Evolutionary conservation across 2,113 vertebrate genomes (phyloP), one percentile per base, ranked within the genome.

Genomic region (Ramphastos sulfuratus): DNA sequence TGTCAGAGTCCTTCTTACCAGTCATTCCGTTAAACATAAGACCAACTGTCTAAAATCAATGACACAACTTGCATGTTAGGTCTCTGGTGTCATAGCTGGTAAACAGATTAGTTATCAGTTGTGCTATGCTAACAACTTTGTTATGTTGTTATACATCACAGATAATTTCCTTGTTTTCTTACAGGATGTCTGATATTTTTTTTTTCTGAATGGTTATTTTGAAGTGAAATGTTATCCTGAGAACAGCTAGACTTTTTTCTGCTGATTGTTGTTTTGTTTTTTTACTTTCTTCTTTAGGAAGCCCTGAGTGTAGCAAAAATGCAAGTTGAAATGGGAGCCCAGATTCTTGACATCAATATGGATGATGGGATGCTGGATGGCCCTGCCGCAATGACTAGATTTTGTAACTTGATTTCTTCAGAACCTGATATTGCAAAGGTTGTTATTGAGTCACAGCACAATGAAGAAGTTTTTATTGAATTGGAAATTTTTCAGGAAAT

Each of bases 311-410:
- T 99, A 30, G 99, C 99, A 58, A 99, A 99, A 95, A 55, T 96
- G 17, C 99, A 99, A 97, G 99, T 99, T 93, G 99, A 99, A 92
- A 99, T 99, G 98, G 99, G 99, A 30, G 99, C 99, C 55, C 99
- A 99, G 96, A 92, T 99, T 79, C 95, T 99, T 94, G 99, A 99
- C 80, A 98, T 99, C 89, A 99, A 99, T 97, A 99, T 99, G 99
- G 99, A 99, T 60, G 99, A 99, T 44, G 99, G 99, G 60, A 99
- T 99, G 99, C 96, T 99, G 74, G 99, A 99, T 5, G 99, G 99
- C 5, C 97, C 98, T 0, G 81, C 97, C 25, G 99, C 99, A 59
- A 99, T 99, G 99, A 89, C 98, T 31, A 98, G 97, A 78, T 99
- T 99, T 90, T 99, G 99, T 96, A 99, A 98, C 83, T 98, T 98